Percentiles rank a stretch among this genome's conserved stretches.
Conservation (phyloP, 2,113 vertebrate genomes). For the Amphiprion ocellaris region DNA sequence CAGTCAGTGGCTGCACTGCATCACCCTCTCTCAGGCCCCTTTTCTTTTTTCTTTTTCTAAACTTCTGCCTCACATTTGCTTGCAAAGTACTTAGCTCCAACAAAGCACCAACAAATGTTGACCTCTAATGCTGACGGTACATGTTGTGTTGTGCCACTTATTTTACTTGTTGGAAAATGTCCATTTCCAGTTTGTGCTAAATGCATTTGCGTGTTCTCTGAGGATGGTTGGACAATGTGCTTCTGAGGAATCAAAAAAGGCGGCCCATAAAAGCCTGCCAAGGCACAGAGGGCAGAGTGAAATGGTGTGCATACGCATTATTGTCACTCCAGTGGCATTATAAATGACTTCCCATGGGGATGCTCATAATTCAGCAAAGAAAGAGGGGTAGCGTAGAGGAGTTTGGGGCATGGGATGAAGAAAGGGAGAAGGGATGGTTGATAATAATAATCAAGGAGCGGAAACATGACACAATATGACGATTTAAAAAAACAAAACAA, state of each 20-base stretch:
- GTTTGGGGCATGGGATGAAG: constrained; percentile 40
- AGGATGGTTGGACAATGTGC: constrained; percentile 57
- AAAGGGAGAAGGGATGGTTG: constrained; percentile 39
- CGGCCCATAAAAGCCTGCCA: constrained; percentile 68
- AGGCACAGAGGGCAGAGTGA: constrained; percentile 68
- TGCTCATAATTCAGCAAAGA: constrained; percentile 69
- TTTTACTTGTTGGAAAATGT: constrained; percentile 40
- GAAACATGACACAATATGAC: constrained; percentile 71
- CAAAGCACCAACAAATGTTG: constrained; percentile 25
- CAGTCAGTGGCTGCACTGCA: constrained; percentile 25
- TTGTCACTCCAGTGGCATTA: constrained; percentile 79
- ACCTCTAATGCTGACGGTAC: constrained; percentile 21
- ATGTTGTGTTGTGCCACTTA: constrained; percentile 19
- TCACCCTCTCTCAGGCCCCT: constrained; percentile 6
- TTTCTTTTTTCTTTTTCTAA: background rate
- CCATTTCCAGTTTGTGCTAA: constrained; percentile 30
- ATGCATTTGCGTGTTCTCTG: constrained; percentile 55
- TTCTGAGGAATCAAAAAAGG: constrained; percentile 65
- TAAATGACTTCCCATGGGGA: constrained; percentile 79
- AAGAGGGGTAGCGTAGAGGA: constrained; percentile 20
- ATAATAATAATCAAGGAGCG: constrained; percentile 72
- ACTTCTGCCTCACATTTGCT: constrained; percentile 20
- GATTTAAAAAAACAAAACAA: constrained; percentile 34
- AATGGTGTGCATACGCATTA: constrained; percentile 80
- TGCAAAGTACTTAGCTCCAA: constrained; percentile 10